Conservation (phyloP, 2,113 vertebrate genomes). For the Connochaetes taurinus region DNA sequence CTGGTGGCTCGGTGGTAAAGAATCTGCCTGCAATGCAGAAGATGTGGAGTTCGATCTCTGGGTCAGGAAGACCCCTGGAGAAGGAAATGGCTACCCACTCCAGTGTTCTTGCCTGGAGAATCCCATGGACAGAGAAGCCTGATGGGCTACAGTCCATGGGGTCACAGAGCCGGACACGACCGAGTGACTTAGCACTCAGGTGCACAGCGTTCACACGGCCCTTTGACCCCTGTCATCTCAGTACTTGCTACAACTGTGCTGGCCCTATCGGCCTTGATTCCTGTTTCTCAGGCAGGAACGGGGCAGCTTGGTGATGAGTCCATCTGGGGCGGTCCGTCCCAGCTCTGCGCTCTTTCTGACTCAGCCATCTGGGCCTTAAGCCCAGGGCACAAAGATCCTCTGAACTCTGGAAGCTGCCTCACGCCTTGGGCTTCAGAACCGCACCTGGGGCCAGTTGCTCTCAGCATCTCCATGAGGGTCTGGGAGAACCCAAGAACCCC, state of each 20-base stretch:
- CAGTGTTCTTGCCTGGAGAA: background rate
- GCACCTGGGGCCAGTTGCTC: rapidly evolving
- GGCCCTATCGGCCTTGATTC: rapidly evolving
- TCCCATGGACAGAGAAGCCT: background rate
- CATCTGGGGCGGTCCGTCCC: rapidly evolving
- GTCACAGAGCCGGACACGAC: background rate
- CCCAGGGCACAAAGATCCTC: background rate
- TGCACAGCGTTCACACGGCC: rapidly evolving
- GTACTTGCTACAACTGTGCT: rapidly evolving
- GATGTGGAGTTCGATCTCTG: background rate
- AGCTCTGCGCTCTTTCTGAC: rapidly evolving
- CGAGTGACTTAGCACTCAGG: background rate
- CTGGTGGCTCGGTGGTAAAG: background rate
- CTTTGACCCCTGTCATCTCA: rapidly evolving
- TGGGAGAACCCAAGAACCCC: background rate
- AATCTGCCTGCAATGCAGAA: background rate
- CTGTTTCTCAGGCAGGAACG: background rate
- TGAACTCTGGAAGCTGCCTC: background rate
- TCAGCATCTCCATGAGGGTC: background rate
- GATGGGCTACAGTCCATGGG: background rate
- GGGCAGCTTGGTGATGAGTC: rapidly evolving
- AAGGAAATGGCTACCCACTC: background rate
- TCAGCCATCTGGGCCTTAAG: background rate
- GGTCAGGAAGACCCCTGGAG: background rate
- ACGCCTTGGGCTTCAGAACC: background rate